A percentile compares a stretch with the other conserved stretches of the same genome.
These are phyloP conservation scores for Takifugu ocellatus DNA, from an alignment of 2,797 vertebrate species.

Conservation along the genomic window DNA sequence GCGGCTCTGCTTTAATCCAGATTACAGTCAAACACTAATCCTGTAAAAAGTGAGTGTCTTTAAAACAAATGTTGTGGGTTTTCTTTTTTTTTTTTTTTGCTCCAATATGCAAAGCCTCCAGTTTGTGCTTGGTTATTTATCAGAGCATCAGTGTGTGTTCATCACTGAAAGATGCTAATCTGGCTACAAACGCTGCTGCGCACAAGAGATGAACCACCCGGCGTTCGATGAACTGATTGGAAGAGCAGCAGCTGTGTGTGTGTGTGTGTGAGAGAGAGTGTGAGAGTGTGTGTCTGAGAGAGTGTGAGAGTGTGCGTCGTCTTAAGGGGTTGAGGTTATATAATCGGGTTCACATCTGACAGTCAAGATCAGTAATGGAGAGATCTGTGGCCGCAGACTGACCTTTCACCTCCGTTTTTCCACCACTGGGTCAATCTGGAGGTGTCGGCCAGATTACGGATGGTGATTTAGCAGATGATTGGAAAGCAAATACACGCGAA, in stretches of 20 bases:
- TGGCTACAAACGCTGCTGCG: conserved; percentile 5
- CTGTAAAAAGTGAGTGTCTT: conserved; percentile 64
- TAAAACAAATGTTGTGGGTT: conserved; percentile 26
- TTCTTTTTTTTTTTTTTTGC: conserved; percentile 3
- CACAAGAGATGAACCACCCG: conserved; percentile 5
- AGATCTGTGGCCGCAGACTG: conserved; percentile 29
- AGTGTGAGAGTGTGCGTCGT: conserved; percentile 9
- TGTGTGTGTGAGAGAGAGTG: conserved; percentile 29
- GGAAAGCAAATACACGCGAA: not conserved
- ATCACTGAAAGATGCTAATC: conserved; percentile 1
- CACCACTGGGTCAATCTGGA: conserved; percentile 15
- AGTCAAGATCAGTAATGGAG: conserved; percentile 40
- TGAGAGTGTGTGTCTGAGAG: conserved; percentile 16
- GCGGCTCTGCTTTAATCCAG: conserved; percentile 71
- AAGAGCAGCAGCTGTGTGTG: conserved; percentile 52
- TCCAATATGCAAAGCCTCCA: not conserved
- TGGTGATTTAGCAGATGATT: not conserved
- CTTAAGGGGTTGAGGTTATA: conserved; percentile 43
- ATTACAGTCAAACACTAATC: conserved; percentile 69
- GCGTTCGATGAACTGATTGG: conserved; percentile 42
- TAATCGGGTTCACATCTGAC: conserved; percentile 59
- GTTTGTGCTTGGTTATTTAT: not conserved
- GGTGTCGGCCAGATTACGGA: conserved; percentile 11
- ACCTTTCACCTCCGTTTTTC: conserved; percentile 31
- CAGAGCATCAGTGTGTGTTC: not conserved